Evolutionary conservation across 30 jellyfish, hydroid and myxozoan genomes (phyloP), one percentile per base, ranked within the genome.

Genomic region (Aurelia coerulea): DNA sequence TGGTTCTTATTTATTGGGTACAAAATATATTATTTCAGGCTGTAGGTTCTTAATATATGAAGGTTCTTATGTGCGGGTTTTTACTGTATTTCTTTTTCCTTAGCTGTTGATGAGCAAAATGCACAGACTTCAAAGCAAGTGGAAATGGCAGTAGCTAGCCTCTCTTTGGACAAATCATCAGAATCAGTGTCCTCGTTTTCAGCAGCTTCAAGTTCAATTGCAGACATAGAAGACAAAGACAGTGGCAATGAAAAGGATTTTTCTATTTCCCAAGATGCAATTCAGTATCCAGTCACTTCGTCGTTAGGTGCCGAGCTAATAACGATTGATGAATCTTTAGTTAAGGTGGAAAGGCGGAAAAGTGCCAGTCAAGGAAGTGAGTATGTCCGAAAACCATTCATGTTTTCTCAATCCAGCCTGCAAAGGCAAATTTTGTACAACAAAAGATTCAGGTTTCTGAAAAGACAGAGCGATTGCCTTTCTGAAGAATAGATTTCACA

Each of bases 101-200:
- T 65, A 90, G 97, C 97, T 60, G 95, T 92, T 32, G 98, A 92
- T 53, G 96, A 75, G 33, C 98, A 92, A 67, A 90, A 90, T 71
- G 90, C 90, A 14, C 94, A 84, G 80, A 84, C 95, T 19, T 50
- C 89, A 16, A 79, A 71, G 42, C 94, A 84, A 62, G 89, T 88
- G 8, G 86, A 79, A 60, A 89, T 83, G 76, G 95, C 95, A 31
- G 90, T 76, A 10, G 95, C 89, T 18, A 63, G 81, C 53, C 85
- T 86, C 65, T 76, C 90, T 10, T 54, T 86, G 73, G 86, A 68
- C 37, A 67, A 56, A 39, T 86, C 90, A 5, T 76, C 90, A 2
- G 85, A 76, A 29, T 86, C 95, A 52, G 70, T 78, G 81, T 76
- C 89, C 39, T 51, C 86, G 50, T 66, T 52, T 52, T 76, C 89